These are phyloP conservation scores for Catagonus wagneri DNA, from an alignment of 2,113 vertebrate genomes.

Conservation along the genomic window DNA sequence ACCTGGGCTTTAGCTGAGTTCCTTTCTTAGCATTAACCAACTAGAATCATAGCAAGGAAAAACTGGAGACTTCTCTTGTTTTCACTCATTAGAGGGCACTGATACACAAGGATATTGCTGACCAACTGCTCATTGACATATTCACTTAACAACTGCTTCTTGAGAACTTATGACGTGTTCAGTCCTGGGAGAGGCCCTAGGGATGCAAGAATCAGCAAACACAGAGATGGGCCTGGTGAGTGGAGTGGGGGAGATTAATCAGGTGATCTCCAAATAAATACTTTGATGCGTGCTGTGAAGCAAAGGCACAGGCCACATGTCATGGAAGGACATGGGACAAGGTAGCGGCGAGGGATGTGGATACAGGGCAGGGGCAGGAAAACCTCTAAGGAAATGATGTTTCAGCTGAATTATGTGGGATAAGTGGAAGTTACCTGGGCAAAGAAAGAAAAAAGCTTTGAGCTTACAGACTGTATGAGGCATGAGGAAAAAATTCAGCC, in stretches of 20 bases:
- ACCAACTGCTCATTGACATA: neutral
- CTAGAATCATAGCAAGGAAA: neutral
- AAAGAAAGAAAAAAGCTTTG: neutral
- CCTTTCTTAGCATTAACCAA: neutral
- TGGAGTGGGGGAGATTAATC: neutral
- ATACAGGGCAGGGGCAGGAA: neutral
- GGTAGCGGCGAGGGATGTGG: too few species aligned
- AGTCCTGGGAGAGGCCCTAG: neutral
- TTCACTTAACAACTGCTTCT: neutral
- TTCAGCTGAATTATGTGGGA: neutral
- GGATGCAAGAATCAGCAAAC: neutral
- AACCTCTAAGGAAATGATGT: neutral
- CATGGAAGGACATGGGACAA: neutral
- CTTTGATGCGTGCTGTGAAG: neutral
- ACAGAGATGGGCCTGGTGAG: neutral
- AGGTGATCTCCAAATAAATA: neutral
- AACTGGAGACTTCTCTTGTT: neutral
- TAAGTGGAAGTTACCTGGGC: neutral
- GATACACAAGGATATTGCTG: neutral
- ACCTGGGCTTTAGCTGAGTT: neutral
- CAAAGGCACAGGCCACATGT: neutral
- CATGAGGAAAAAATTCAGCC: neutral
- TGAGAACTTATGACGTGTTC: neutral
- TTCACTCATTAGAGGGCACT: neutral
- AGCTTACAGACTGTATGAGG: neutral